Base-by-base conservation (phyloP, 2,797 vertebrate genomes). In the Coracias cyanogaster region DNA sequence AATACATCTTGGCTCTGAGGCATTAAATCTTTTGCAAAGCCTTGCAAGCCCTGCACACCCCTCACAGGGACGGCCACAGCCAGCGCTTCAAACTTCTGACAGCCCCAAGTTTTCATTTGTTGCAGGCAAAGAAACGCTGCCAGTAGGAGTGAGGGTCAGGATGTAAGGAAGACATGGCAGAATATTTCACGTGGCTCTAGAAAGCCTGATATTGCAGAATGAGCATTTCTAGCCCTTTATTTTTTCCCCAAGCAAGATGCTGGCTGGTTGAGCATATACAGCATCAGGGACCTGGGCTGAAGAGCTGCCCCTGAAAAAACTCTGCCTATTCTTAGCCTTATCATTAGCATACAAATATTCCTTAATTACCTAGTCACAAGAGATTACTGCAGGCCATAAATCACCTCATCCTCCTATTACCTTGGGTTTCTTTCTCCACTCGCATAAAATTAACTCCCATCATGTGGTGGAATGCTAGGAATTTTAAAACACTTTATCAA, bases 281-380 rank as follows among this genome's bases (percentile, higher is more conserved):
- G 80, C 84, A 89, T 22, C 58, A 54, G 55, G 81, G 25, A 74
- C 22, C 26, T 13, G 17, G 64, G 37, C 61, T 55, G 82, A 80
- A 43, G 33, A 82, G 54, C 77, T 73, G 26, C 46, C 51, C 29
- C 10, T 70, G 62, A n/a, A 82, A 81, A 87, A n/a, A 79, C 3
- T 13, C 58, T 37, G 76, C 65, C 64, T 95, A 21, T 90, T 96
- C 69, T 91, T 78, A 28, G 51, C 10, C 4, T 64, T 58, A 67
- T 94, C 82, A 84, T 94, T 93, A 97, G 60, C 82, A 90, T 66
- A 80, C 77, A 87, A 89, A 93, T 84, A 93, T 92, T 74, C 84
- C 76, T 76, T 96, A 97, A 97, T 95, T 96, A 83, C 54, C 49
- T 26, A 65, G 87, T 92, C 96, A 93, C 64, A 77, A 92, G 69